phyloP scores from a whole-genome alignment of 2,888 invertebrate genomes.

The Drosophila borealis region DNA sequence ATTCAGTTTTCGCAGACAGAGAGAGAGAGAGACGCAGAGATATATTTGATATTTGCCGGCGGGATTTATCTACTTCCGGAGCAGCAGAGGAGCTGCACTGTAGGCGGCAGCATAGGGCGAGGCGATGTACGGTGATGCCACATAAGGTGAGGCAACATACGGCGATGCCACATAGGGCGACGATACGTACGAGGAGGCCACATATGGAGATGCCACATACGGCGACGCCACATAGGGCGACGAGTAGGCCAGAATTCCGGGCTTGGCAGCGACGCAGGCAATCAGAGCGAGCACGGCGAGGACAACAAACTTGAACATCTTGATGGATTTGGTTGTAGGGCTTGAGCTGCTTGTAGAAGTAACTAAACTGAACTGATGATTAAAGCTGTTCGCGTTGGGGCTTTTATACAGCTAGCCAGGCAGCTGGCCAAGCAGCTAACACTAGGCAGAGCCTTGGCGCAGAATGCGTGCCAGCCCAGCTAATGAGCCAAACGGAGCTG shows the following conservation, averaged over 20 bases:
- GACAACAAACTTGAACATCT: constrained; percentile 75
- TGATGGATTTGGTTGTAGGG: constrained; percentile 28
- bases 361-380: constrained; percentile 65
- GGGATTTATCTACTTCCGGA: constrained; percentile 61
- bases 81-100: constrained; percentile 62
- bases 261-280: constrained; percentile 79
- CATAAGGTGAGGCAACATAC: constrained; percentile 66
- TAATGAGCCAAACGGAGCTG: constrained; percentile 26
- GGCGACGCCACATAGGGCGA: constrained; percentile 85
- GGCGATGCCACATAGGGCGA: constrained; percentile 75
- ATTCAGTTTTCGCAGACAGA: constrained; percentile 11
- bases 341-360: constrained; percentile 15
- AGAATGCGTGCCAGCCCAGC: constrained; percentile 31
- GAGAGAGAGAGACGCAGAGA: neutral
- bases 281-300: constrained; percentile 78
- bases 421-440: neutral
- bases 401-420: constrained; percentile 39
- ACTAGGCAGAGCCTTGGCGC: constrained; percentile 41
- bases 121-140: constrained; percentile 54
- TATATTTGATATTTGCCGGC: constrained; percentile 21
- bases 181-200: constrained; percentile 83
- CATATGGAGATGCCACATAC: constrained; percentile 72
- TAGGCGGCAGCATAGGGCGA: constrained; percentile 64
- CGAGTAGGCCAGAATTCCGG: constrained; percentile 79
- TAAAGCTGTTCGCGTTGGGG: constrained; percentile 11